Conservation (phyloP, 2,113 vertebrate genomes). For the Caranx melampygus region DNA sequence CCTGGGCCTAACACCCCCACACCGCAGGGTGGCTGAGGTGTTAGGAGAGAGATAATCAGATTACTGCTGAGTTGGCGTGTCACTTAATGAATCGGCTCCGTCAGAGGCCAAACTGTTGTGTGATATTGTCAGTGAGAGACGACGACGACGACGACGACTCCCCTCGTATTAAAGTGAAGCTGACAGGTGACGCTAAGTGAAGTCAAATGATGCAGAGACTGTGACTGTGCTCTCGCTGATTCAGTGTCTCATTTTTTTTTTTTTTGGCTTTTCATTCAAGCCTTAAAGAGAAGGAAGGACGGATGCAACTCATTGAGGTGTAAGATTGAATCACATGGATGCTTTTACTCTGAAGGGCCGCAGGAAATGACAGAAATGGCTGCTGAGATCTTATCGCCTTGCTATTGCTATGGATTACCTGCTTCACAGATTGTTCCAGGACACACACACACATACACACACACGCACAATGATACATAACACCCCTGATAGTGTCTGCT, state of each 20-base stretch:
- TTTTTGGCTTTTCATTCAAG: neutral
- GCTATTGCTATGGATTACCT: constrained; percentile 28
- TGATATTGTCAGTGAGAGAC: constrained; percentile 39
- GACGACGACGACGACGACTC: neutral
- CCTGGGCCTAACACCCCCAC: neutral
- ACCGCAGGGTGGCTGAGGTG: constrained; percentile 29
- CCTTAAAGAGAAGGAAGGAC: neutral
- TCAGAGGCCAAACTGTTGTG: constrained; percentile 54
- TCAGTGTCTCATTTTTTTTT: neutral
- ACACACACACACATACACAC: constrained; percentile 25
- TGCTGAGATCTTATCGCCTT: neutral
- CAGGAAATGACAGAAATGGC: neutral
- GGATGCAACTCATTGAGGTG: neutral
- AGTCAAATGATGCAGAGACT: constrained; percentile 7
- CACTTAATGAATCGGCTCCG: constrained; percentile 53
- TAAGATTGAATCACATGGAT: neutral
- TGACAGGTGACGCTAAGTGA: constrained; percentile 28
- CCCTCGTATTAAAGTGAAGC: constrained; percentile 11
- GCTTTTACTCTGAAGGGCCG: neutral
- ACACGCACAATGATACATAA: constrained; percentile 28
- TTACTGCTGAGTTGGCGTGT: constrained; percentile 49
- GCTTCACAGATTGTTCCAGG: constrained; percentile 28
- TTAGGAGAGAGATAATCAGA: constrained; percentile 62
- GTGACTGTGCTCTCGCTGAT: neutral
- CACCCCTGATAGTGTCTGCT: constrained; percentile 50